phyloP scores from a whole-genome alignment of 2,797 vertebrate species.

The Ceryle rudis region DNA sequence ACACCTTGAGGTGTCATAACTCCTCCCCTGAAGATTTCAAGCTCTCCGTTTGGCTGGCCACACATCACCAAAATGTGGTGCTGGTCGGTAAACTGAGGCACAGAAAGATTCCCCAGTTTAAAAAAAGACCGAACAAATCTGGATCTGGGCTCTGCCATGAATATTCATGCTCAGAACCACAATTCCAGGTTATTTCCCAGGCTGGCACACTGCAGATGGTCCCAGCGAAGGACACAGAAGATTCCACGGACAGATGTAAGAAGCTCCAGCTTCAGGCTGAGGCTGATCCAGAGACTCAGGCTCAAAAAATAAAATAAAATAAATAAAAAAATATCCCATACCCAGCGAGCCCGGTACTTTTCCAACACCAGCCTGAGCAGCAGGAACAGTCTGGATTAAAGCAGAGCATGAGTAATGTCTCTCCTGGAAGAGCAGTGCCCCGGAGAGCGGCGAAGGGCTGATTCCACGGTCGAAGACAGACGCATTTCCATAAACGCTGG shows the following conservation, averaged over 20 bases:
- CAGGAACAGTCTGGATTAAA: constrained; percentile 38
- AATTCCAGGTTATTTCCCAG: accelerated
- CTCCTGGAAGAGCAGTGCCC: constrained; percentile 45
- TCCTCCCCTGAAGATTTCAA: neutral
- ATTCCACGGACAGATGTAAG: neutral
- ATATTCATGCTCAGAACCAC: accelerated
- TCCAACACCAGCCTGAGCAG: constrained; percentile 15
- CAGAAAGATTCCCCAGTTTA: neutral
- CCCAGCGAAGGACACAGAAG: neutral
- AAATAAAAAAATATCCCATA: neutral
- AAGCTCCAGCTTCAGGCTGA: neutral
- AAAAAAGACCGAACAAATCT: accelerated
- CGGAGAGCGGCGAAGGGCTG: constrained; percentile 41
- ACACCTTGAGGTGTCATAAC: neutral
- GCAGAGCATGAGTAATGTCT: constrained; percentile 57
- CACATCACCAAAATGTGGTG: accelerated
- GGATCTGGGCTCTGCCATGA: neutral
- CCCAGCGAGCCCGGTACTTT: constrained; percentile 3
- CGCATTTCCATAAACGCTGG: constrained; percentile 78
- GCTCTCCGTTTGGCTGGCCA: neutral
- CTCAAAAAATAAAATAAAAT: neutral
- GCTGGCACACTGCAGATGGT: accelerated
- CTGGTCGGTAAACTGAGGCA: neutral
- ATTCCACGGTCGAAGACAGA: constrained; percentile 48
- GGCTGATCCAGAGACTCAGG: neutral